Evolutionary conservation across 1,140 invertebrate species (phyloP).

Genomic region (Aphelenchoides fujianensis): DNA sequence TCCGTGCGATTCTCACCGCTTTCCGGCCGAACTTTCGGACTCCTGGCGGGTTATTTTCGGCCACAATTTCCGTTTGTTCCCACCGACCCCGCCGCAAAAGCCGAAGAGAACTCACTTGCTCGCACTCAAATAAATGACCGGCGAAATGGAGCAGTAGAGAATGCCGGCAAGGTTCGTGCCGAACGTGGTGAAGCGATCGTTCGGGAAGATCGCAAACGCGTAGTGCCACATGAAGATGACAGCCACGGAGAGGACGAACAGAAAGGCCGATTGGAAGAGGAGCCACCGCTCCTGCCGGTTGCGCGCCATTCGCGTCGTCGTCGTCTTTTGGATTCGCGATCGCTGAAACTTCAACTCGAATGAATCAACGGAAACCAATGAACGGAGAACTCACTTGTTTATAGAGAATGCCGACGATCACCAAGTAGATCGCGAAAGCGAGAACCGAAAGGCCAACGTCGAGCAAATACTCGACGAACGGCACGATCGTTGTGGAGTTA

Average conservation of each 20-base stretch:
- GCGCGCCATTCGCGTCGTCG: not conserved
- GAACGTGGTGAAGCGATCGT: not conserved
- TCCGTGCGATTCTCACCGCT: too few relatives aligned
- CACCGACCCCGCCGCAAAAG: too few relatives aligned
- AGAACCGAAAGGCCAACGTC: not conserved
- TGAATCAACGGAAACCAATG: too few relatives aligned
- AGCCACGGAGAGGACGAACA: not conserved
- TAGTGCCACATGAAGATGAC: not conserved
- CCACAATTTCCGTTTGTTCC: too few relatives aligned
- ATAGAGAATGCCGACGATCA: not conserved
- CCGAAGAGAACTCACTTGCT: constrained; percentile 1
- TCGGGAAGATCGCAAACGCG: not conserved
- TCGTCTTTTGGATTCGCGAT: too few relatives aligned
- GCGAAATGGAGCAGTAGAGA: not conserved
- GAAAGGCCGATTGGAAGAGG: not conserved
- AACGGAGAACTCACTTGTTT: not conserved
- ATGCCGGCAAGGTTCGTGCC: not conserved
- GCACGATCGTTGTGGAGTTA: not conserved
- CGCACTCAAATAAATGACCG: not conserved
- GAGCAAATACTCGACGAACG: not conserved
- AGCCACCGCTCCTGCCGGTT: not conserved
- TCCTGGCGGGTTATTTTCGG: too few relatives aligned
- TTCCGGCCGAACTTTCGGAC: too few relatives aligned
- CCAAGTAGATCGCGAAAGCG: not conserved
- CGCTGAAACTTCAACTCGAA: not conserved